phyloP scores from a whole-genome alignment of 1,140 invertebrate genomes.

The Cydia fagiglandana region DNA sequence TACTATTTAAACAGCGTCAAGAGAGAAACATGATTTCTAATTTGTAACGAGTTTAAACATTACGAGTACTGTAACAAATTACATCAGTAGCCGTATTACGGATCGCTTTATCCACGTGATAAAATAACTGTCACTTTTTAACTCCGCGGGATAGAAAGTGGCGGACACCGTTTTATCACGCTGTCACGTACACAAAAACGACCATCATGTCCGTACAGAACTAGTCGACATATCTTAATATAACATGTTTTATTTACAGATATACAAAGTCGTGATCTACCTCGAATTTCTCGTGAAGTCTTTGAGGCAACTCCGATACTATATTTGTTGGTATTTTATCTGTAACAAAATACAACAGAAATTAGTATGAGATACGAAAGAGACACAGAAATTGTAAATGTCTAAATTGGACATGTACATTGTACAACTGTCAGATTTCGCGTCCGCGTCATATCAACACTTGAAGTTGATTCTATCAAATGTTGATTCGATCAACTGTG shows the following conservation, averaged over 20 bases:
- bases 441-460: too few relatives aligned
- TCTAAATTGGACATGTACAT: too few relatives aligned
- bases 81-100: background rate
- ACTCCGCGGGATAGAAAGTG: too few relatives aligned
- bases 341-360: conserved; percentile 72
- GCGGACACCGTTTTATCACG: too few relatives aligned
- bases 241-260: conserved; percentile 40
- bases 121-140: too few relatives aligned
- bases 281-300: conserved; percentile 84
- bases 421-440: too few relatives aligned
- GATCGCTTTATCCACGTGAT: too few relatives aligned
- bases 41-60: background rate
- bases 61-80: background rate
- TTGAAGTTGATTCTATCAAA: too few relatives aligned
- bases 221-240: background rate
- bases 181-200: too few relatives aligned
- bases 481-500: too few relatives aligned
- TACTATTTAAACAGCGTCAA: too few relatives aligned
- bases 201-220: background rate
- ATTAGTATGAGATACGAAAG: conserved; percentile 31
- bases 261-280: conserved; percentile 79
- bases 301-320: conserved; percentile 87
- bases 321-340: conserved; percentile 90
- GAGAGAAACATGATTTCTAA: background rate
- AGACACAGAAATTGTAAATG: too few relatives aligned